Conservation (phyloP, 1,140 invertebrate genomes). For the Cheumatopsyche charites region DNA sequence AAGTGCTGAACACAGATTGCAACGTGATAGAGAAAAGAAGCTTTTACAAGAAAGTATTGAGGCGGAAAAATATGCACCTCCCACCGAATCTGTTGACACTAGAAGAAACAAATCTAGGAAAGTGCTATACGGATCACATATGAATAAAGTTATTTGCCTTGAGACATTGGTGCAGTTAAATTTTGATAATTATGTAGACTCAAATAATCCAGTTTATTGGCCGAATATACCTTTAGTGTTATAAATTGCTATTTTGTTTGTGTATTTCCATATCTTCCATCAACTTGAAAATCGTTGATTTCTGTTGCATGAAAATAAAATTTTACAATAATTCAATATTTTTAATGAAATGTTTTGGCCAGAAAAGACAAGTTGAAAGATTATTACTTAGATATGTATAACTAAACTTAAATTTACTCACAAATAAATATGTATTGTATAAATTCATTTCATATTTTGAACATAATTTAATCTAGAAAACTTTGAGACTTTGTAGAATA, state of each 20-base stretch:
- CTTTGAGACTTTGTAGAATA: too few relatives aligned
- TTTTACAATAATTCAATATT: too few relatives aligned
- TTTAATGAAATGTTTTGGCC: too few relatives aligned
- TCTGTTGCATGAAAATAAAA: too few relatives aligned
- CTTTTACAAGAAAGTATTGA: conserved; percentile 50
- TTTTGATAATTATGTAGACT: conserved; percentile 68
- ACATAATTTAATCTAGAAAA: too few relatives aligned
- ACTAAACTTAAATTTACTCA: too few relatives aligned
- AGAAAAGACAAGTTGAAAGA: too few relatives aligned
- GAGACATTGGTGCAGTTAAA: conserved; percentile 74
- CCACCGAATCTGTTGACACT: conserved; percentile 48
- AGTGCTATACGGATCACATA: conserved; percentile 66
- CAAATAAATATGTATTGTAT: too few relatives aligned
- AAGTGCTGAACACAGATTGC: conserved; percentile 64
- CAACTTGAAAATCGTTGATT: conserved; percentile 2
- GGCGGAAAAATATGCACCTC: conserved; percentile 45
- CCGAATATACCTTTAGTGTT: conserved; percentile 73
- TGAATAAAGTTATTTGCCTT: conserved; percentile 74
- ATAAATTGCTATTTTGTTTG: background rate
- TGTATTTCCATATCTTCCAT: too few relatives aligned
- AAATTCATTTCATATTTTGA: too few relatives aligned
- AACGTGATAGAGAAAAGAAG: conserved; percentile 54
- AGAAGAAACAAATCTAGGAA: conserved; percentile 55
- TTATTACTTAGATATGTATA: too few relatives aligned
- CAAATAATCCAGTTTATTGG: conserved; percentile 70